Percentiles rank a stretch among this genome's conserved stretches.
Evolutionary conservation across 2,888 invertebrate species (phyloP).

Genomic region (Gisinianus flammeolus): DNA sequence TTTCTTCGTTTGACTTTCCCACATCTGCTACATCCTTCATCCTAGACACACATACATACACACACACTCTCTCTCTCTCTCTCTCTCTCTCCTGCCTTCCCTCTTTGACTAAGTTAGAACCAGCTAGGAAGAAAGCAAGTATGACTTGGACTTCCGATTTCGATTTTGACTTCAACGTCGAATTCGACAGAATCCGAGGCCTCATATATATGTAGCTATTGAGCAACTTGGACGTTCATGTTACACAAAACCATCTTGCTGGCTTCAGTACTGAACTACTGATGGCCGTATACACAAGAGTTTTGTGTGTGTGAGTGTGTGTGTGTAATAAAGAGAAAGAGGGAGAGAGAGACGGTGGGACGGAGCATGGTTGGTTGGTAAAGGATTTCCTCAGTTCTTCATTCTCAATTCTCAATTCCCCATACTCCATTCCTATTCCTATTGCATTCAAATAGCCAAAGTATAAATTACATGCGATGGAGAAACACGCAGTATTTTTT

Average conservation of each 20-base stretch:
- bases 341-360: not conserved
- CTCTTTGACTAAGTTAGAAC: not conserved
- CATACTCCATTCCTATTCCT: not conserved
- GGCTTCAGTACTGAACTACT: too few species aligned
- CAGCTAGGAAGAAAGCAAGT: not conserved
- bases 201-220: too few species aligned
- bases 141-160: not conserved
- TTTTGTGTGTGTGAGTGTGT: not conserved
- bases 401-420: not conserved
- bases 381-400: not conserved
- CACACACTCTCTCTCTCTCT: too few species aligned
- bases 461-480: constrained; percentile 26
- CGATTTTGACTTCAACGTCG: not conserved
- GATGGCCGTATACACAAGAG: not conserved
- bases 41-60: not conserved
- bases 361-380: not conserved
- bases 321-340: not conserved
- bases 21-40: not conserved
- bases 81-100: too few species aligned
- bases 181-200: too few species aligned
- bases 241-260: too few species aligned
- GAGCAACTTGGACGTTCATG: too few species aligned
- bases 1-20: not conserved
- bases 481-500: constrained; percentile 24
- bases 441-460: constrained; percentile 20